Percentiles rank a stretch among this genome's conserved stretches.
These are phyloP conservation scores for Cynopterus brachyotis DNA, from an alignment of 2,113 vertebrate genomes.

Conservation along the genomic window DNA sequence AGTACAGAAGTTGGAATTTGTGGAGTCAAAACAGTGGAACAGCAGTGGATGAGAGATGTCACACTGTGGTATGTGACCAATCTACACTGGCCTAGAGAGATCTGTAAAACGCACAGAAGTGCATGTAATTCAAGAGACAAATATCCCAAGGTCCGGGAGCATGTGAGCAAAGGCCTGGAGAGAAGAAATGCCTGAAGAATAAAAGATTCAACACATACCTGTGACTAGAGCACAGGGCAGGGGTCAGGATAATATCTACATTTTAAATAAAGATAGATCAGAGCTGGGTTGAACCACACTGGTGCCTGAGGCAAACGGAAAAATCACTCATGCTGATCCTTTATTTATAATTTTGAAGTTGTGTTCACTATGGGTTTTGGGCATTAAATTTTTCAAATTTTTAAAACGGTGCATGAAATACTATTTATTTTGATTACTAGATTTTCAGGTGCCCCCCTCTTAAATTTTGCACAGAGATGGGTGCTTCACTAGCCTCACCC, in stretches of 20 bases:
- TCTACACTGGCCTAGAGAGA: not conserved
- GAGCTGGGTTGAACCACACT: not conserved
- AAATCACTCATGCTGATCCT: not conserved
- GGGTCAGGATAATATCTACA: no score
- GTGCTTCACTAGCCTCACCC: not conserved
- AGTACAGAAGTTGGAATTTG: not conserved
- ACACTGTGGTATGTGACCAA: rapidly evolving
- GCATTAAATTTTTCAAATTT: not conserved
- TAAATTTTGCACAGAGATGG: not conserved
- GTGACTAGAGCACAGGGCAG: not conserved
- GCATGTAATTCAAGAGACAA: not conserved
- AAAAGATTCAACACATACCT: not conserved
- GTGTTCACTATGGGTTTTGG: not conserved
- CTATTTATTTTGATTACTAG: not conserved
- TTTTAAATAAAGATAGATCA: not conserved
- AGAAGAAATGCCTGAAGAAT: not conserved
- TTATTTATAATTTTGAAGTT: not conserved
- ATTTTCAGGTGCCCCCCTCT: not conserved
- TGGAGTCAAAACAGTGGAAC: not conserved
- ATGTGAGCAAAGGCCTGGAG: not conserved
- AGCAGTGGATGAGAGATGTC: not conserved
- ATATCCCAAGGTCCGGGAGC: not conserved
- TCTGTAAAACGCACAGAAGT: no score
- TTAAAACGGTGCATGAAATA: not conserved
- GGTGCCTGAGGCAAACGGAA: not conserved